Evolutionary conservation across 2,888 invertebrate genomes (phyloP).

Genomic region (Halocaridina rubra): DNA sequence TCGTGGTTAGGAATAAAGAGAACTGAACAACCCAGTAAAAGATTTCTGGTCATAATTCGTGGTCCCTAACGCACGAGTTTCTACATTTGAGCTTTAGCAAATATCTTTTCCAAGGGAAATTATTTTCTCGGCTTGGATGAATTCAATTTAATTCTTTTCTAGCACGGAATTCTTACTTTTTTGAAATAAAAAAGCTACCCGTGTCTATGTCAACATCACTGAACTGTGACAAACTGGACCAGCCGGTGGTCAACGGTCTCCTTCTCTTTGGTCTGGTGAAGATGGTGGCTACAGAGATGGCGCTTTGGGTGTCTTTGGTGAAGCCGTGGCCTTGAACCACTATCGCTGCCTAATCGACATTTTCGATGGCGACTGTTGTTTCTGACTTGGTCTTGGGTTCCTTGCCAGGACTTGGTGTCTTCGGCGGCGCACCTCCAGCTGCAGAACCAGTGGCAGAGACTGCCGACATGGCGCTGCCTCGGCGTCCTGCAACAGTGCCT

Average conservation of each 20-base stretch:
- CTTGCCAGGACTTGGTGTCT: slow-evolving; percentile 37
- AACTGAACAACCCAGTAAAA: not conserved
- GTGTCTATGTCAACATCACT: not conserved
- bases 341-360: slow-evolving; percentile 35
- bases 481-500: slow-evolving; percentile 48
- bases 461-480: slow-evolving; percentile 53
- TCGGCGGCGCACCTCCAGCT: slow-evolving; percentile 19
- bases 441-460: slow-evolving; percentile 51
- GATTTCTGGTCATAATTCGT: not conserved
- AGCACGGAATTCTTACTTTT: not conserved
- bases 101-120: not conserved
- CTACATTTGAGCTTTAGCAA: slow-evolving; percentile 22
- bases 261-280: not conserved
- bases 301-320: not conserved
- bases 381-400: slow-evolving; percentile 40
- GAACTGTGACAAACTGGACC: not conserved
- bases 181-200: not conserved
- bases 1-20: not conserved
- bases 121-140: too few relatives aligned
- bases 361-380: slow-evolving; percentile 55
- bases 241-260: not conserved
- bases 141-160: too few relatives aligned
- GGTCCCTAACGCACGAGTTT: slow-evolving; percentile 26
- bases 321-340: not conserved
- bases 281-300: not conserved